Conservation (phyloP, 2,797 vertebrate genomes). For the Pogoniulus pusillus region DNA sequence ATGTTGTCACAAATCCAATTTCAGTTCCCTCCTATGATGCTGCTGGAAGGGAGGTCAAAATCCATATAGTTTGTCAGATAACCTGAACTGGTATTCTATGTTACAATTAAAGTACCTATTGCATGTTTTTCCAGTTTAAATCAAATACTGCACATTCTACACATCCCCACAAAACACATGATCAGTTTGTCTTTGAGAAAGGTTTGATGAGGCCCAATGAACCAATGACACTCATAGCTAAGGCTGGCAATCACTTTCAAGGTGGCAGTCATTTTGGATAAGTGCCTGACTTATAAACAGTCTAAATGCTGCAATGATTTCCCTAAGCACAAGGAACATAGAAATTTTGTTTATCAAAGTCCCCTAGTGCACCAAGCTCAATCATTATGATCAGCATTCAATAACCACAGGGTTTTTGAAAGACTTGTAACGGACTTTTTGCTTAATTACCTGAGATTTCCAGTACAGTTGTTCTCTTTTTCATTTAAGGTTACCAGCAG, state of each 20-base stretch:
- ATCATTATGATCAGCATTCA: background rate
- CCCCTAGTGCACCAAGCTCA: background rate
- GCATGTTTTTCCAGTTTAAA: background rate
- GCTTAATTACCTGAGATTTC: background rate
- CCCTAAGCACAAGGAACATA: background rate
- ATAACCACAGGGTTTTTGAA: slow-evolving; percentile 11
- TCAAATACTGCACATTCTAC: background rate
- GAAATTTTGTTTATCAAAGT: background rate
- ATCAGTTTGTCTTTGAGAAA: background rate
- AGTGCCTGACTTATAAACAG: background rate
- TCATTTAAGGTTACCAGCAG: background rate
- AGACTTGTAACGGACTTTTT: background rate
- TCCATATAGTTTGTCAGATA: background rate
- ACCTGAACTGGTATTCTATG: background rate
- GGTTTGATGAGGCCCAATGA: slow-evolving; percentile 34
- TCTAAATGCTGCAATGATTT: slow-evolving; percentile 4
- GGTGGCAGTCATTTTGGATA: slow-evolving; percentile 39
- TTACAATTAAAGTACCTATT: background rate
- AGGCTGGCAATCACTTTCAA: slow-evolving; percentile 34
- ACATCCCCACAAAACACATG: background rate
- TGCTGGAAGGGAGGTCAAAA: background rate
- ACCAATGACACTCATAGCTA: slow-evolving; percentile 27
- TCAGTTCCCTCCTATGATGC: background rate
- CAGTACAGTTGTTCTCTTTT: background rate
- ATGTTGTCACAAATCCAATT: background rate